phyloP scores from a whole-genome alignment of 2,888 invertebrate species.

The Drosophila ochracea region DNA sequence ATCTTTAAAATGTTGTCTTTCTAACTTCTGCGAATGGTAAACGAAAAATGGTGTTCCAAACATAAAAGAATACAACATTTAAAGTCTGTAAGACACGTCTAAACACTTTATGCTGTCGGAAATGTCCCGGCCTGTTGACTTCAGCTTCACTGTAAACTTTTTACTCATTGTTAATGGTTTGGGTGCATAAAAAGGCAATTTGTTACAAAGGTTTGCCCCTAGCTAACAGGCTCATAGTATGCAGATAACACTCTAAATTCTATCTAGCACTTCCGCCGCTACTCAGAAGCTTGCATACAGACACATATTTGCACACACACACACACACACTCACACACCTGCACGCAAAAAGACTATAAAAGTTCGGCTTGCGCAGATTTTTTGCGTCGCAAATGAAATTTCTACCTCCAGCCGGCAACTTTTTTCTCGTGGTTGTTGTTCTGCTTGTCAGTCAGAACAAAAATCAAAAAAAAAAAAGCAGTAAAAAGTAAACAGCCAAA shows the following conservation, averaged over 20 bases:
- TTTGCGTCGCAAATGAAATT: slow-evolving; percentile 56
- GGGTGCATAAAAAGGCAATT: background rate
- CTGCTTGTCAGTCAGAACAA: slow-evolving; percentile 5
- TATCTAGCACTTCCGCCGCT: slow-evolving; percentile 18
- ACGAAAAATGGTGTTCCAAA: background rate
- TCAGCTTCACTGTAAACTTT: background rate
- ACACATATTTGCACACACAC: background rate
- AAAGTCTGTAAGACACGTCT: background rate
- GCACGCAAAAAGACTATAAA: background rate
- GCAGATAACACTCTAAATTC: slow-evolving; percentile 7
- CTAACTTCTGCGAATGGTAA: background rate
- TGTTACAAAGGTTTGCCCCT: slow-evolving; percentile 2
- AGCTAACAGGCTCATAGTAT: background rate
- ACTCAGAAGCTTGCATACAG: background rate
- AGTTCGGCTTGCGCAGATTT: slow-evolving; percentile 32
- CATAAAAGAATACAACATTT: background rate
- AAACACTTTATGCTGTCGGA: background rate
- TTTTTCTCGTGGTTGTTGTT: slow-evolving; percentile 19
- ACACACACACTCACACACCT: slow-evolving; percentile 1
- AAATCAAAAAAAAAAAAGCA: background rate
- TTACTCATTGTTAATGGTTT: background rate
- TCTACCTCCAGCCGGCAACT: slow-evolving; percentile 44
- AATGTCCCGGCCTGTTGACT: background rate
- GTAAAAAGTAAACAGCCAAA: slow-evolving; percentile 28
- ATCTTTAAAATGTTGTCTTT: background rate